Conservation (phyloP, 2,113 vertebrate genomes). For the Typhlomys cinereus region DNA sequence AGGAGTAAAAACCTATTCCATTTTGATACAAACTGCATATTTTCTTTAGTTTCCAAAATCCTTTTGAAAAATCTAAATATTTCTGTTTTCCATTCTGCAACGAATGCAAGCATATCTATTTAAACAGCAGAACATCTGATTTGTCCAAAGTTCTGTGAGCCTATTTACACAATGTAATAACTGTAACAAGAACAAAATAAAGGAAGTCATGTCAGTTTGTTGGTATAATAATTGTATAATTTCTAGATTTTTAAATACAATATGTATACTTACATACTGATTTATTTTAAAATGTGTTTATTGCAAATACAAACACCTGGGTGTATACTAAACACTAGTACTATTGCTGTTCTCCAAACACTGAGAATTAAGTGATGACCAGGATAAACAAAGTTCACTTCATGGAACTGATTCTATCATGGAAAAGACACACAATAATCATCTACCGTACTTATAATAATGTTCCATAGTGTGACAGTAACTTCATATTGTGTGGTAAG, state of each 20-base stretch:
- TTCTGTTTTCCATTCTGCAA: neutral
- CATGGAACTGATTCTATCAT: neutral
- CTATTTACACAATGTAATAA: constrained; percentile 16
- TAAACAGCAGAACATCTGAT: neutral
- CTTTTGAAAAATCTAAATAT: constrained; percentile 23
- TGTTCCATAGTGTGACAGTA: neutral
- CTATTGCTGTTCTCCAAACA: neutral
- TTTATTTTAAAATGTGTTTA: constrained; percentile 21
- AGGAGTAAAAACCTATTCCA: neutral
- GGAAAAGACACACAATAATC: neutral
- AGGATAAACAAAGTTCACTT: neutral
- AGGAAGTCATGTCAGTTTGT: neutral
- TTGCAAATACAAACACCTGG: neutral
- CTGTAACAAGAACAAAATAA: neutral
- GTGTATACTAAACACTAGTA: neutral
- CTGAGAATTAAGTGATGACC: neutral
- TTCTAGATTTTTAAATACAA: constrained; percentile 40
- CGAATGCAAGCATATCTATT: neutral
- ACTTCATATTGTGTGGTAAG: neutral
- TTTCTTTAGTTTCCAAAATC: constrained; percentile 7
- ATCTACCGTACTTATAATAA: neutral
- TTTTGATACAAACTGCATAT: constrained; percentile 8
- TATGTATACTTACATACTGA: neutral
- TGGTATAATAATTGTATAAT: constrained; percentile 26
- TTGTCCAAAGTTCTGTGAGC: neutral